Base-by-base conservation (phyloP, 2,113 vertebrate species). In the Cyanistes caeruleus region DNA sequence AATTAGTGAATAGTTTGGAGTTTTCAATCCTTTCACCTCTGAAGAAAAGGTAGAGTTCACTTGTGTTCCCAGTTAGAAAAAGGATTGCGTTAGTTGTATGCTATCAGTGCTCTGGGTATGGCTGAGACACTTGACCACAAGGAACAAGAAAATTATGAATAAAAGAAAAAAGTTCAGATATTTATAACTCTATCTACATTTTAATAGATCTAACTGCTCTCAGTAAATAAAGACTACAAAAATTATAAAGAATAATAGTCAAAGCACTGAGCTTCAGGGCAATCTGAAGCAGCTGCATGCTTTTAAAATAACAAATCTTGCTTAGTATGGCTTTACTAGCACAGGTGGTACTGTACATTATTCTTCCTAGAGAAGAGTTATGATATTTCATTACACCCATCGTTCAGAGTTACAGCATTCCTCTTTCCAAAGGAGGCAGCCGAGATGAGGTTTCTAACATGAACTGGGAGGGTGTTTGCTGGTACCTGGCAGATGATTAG, bases 401-500 rank as follows among this genome's bases (percentile, higher is more conserved):
- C 10, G 30, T 67, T 89, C 90, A 93, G 75, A 92, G 68, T 60
- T 83, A 63, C 46, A 93, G 22, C 65, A 70, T 87, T 95, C 73
- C 83, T 84, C 52, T 86, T 87, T 84, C 65, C 88, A 91, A 93
- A 93, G 43, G 16, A 90, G 53, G 28, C 44, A 79, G 53, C 43
- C 0, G 1, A 89, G 77, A 93, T 55, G 88, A 95, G 58, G 49
- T 44, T 80, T 75, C 25, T 62, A 82, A 87, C 19, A 41, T 69
- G 46, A 95, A 84, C 37, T 85, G 43, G 30, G 21, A 91, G 30
- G 7, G 13, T 74, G 21, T 46, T 41, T 63, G 30, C 31, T 81
- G 52, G 60, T 95, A 90, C 87, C 59, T 68, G 76, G 37, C 80
- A 86, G 89, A 93, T 41, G 41, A 93, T 81, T 80, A 95, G 85